phyloP scores from a whole-genome alignment of 2,113 vertebrate genomes.

The Oreamnos americanus region DNA sequence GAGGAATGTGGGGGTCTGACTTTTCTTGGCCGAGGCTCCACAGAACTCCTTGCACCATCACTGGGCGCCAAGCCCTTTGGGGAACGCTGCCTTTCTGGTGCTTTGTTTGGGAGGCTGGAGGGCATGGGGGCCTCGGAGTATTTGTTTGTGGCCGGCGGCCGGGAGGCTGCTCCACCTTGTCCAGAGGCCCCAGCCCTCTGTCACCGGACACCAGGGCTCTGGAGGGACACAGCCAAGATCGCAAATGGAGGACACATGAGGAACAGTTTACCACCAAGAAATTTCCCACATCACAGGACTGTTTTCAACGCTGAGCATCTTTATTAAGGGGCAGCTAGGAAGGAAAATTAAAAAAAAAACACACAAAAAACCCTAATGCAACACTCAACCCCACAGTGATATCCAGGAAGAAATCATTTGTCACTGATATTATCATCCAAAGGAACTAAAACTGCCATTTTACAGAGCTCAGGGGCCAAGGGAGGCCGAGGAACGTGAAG shows the following conservation, averaged over 20 bases:
- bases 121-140: rapidly evolving
- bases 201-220: constrained; percentile 20
- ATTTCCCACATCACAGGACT: background rate
- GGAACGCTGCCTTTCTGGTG: background rate
- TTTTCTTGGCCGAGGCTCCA: background rate
- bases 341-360: background rate
- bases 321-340: background rate
- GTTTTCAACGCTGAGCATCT: background rate
- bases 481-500: background rate
- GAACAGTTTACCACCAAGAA: background rate
- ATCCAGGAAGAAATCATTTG: constrained; percentile 8
- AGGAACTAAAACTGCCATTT: background rate
- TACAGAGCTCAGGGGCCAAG: background rate
- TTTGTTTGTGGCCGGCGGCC: background rate
- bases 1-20: background rate
- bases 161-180: background rate
- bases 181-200: background rate
- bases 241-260: background rate
- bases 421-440: background rate
- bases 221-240: background rate
- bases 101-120: background rate
- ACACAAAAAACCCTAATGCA: background rate
- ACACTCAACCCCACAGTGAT: background rate
- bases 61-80: background rate
- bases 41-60: background rate